Evolutionary conservation across 2,113 vertebrate genomes (phyloP).

Genomic region (Symphodus melops): DNA sequence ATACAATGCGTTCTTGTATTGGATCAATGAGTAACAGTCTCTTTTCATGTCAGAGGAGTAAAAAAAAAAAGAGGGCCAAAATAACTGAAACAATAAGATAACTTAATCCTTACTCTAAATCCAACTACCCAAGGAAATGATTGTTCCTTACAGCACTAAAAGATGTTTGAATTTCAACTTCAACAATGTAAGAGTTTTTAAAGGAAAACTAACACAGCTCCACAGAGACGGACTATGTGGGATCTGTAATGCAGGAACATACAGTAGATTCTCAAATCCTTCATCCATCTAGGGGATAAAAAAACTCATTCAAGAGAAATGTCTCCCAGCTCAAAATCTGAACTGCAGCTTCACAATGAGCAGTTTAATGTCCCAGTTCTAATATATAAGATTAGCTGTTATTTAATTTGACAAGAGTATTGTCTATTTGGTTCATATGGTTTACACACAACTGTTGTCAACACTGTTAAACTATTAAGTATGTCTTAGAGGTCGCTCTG

Average conservation of each 20-base stretch:
- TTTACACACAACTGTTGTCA: neutral
- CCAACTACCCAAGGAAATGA: constrained; percentile 7
- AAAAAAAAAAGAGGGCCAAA: neutral
- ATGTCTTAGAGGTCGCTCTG: neutral
- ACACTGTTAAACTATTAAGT: neutral
- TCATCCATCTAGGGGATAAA: constrained; percentile 55
- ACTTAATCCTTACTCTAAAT: neutral
- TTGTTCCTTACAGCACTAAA: constrained; percentile 18
- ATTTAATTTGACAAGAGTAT: neutral
- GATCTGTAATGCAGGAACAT: constrained; percentile 48
- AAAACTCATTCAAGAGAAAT: constrained; percentile 45
- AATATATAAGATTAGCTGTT: neutral
- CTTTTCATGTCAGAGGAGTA: neutral
- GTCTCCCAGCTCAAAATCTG: constrained; percentile 38
- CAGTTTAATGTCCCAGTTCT: neutral
- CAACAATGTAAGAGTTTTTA: constrained; percentile 37
- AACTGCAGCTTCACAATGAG: constrained; percentile 26
- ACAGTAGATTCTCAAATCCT: constrained; percentile 42
- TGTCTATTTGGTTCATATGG: neutral
- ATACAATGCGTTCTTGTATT: neutral
- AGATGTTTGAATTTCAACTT: constrained; percentile 43
- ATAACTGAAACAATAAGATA: constrained; percentile 1
- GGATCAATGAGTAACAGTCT: neutral
- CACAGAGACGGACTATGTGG: constrained; percentile 43
- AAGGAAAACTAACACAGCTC: constrained; percentile 62